Percentiles rank a stretch among this genome's conserved stretches.
phyloP scores from a whole-genome alignment of 2,888 invertebrate species.

The Hyalella azteca region DNA sequence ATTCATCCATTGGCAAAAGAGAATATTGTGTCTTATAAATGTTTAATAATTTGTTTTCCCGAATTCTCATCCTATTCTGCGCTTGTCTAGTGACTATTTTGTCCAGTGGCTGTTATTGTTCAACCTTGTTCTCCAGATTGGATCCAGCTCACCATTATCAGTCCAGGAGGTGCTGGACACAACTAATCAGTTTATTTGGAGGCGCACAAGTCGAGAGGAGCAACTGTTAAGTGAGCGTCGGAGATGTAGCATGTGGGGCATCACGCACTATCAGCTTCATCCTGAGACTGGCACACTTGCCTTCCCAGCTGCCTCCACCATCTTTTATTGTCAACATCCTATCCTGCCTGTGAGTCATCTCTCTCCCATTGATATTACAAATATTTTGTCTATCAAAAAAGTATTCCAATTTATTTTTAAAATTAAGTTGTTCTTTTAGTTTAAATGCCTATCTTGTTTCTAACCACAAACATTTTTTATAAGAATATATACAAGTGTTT shows the following conservation, averaged over 20 bases:
- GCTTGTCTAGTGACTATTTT: neutral
- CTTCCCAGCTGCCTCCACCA: slow-evolving; percentile 86
- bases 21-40: too few relatives aligned
- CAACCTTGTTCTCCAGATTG: neutral
- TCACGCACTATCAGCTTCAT: slow-evolving; percentile 90
- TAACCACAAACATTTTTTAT: too few relatives aligned
- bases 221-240: slow-evolving; percentile 90
- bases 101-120: neutral
- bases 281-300: slow-evolving; percentile 81
- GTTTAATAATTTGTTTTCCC: neutral
- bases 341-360: slow-evolving; percentile 71
- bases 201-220: slow-evolving; percentile 76
- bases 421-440: too few relatives aligned
- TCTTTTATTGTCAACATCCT: slow-evolving; percentile 83
- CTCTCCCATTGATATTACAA: slow-evolving; percentile 67
- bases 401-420: too few relatives aligned
- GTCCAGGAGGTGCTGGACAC: slow-evolving; percentile 56
- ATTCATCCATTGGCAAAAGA: too few relatives aligned
- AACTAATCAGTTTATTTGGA: slow-evolving; percentile 50
- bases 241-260: slow-evolving; percentile 89
- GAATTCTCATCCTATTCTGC: neutral
- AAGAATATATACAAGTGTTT: too few relatives aligned
- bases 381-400: too few relatives aligned
- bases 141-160: slow-evolving; percentile 31
- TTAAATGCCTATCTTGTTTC: too few relatives aligned